Base-by-base conservation (phyloP, 2,113 vertebrate genomes). In the Brevimyrus niger region DNA sequence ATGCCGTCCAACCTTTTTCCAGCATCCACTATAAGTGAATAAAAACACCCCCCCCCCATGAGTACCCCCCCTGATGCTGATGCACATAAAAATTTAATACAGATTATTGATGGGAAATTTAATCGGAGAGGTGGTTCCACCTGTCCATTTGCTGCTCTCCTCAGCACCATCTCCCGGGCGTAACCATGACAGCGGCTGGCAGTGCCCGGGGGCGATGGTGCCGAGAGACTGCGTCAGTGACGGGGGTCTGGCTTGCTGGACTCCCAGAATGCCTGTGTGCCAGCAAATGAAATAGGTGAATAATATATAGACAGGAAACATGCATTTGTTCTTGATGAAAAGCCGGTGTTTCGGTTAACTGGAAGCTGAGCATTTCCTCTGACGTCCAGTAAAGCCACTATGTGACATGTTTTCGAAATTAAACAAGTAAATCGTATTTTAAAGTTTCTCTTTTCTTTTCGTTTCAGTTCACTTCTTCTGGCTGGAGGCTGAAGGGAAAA, bases 61-160 rank as follows among this genome's bases (percentile, higher is more conserved):
- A 11, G 46, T 35, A n/a, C 27, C 51, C 53, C 44, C 85, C 47
- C 11, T n/a, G 42, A 8, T 58, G 87, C 21, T 88, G 86, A 89
- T 88, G 86, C 17, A 6, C 87, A 88, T 91, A 87, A 44, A 61
- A 90, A 55, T 85, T 88, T 61, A 91, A 87, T 82, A 53, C 35
- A 55, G 51, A 89, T 88, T 82, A 91, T 76, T 89, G 50, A 90
- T 35, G 27, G 50, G 42, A 69, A 90, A 76, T 38, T 87, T 86
- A 47, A 55, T 86, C n/a, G 53, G 61, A 31, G n/a, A 46, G 27
- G 51, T 35, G 44, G 0, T 69, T 89, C 46, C 51, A 84, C 82
- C 69, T 51, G 42, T 42, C 82, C 84, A 38, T 88, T 48, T 87
- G 61, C 17, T 42, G 80, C 3, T 44, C 82, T 50, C 27, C 53